Evolutionary conservation across 2,888 invertebrate species (phyloP), one percentile per base, ranked within the genome.

Genomic region (Noctua janthina): DNA sequence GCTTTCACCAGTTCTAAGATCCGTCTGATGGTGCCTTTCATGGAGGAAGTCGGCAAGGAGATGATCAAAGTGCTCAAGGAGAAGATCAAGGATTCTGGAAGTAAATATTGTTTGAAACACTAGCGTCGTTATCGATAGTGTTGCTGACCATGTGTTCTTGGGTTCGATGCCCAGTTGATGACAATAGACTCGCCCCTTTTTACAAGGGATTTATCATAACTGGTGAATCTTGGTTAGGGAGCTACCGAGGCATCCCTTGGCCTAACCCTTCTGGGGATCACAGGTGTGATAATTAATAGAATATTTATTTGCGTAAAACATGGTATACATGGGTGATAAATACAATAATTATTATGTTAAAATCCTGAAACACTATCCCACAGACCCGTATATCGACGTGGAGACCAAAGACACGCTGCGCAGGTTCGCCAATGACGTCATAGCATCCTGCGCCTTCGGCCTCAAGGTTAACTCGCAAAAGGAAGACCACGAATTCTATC

Each of bases 401-500:
- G 97, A 97, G 29, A 87, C 94, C 76, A 97, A 96, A 83, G 96
- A 97, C 79, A 75, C 94, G 17, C 94, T 94, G n/a, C 94, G 95
- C 4, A 91, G 97, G 39, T 97, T 94, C 85, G 93, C 97, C 6
- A 97, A 95, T 83, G 97, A 97, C 86, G 96, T 97, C 6, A 97
- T 97, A 69, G 97, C 97, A 0, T 95, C 96, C 2, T 94, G 95
- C n/a, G 97, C 96, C 20, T 97, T 97, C 84, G 97, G 97, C 0
- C 89, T 97, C 8, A 95, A 97, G 88, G 96, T 97, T 20, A 95
- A 98, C 90, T 97, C 98, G 0, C 94, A 97, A 67, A 91, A 91
- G 29, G 94, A 97, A 0, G 94, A 97, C 6, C 97, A 97, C 87
- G 92, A 96, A 76, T 98, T 98, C 91, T 97, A 97, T 88, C 54